These are phyloP conservation scores for Batillaria attramentaria DNA, from an alignment of 1,140 invertebrate species.

Conservation along the genomic window DNA sequence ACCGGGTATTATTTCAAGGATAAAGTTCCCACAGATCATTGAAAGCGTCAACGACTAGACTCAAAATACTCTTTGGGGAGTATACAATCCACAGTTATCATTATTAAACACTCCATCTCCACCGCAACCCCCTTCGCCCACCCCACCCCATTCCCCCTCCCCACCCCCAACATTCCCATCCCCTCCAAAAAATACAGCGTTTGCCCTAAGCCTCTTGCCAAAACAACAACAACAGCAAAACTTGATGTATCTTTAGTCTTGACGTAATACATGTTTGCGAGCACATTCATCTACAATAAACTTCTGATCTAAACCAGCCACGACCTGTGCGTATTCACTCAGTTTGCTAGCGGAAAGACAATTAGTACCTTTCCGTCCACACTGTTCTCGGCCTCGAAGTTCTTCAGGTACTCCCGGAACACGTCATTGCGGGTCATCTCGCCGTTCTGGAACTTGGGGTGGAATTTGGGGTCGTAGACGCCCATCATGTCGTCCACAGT, in stretches of 20 bases:
- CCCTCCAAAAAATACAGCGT: no score
- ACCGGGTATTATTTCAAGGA: no score
- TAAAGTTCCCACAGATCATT: no score
- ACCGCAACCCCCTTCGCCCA: neutral
- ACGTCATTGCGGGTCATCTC: conserved; percentile 91
- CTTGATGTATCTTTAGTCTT: neutral
- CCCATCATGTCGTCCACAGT: conserved; percentile 86
- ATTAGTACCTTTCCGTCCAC: conserved; percentile 85
- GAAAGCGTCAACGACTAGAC: no score
- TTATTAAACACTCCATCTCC: neutral
- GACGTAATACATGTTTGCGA: neutral
- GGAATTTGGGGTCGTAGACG: conserved; percentile 83
- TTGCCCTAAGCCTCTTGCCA: no score
- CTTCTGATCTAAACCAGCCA: neutral
- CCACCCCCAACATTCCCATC: neutral
- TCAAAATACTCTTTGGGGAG: no score
- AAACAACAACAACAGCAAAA: conserved; percentile 11
- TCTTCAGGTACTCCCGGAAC: conserved; percentile 86
- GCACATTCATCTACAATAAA: neutral
- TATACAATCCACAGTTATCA: no score
- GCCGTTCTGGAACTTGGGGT: conserved; percentile 88
- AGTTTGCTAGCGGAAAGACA: neutral
- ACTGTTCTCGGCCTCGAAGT: conserved; percentile 84
- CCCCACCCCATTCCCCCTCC: neutral
- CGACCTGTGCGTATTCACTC: neutral